Conservation (phyloP, 2,113 vertebrate genomes). For the Morone chrysops region DNA sequence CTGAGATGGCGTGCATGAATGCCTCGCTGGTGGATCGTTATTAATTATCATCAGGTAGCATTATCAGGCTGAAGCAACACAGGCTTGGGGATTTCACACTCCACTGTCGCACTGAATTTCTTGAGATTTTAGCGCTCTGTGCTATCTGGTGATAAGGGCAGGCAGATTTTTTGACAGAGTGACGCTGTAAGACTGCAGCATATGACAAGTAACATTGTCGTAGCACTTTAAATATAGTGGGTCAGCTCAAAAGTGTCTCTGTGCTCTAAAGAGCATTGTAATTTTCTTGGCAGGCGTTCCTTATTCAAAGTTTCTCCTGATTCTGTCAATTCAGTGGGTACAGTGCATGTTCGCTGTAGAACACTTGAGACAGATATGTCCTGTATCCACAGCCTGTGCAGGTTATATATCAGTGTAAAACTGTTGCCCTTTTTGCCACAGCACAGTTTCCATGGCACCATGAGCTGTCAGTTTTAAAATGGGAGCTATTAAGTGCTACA, state of each 20-base stretch:
- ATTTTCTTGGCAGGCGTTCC: background rate
- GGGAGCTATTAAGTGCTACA: no score
- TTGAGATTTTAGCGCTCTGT: slow-evolving; percentile 18
- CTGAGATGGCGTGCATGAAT: slow-evolving; percentile 64
- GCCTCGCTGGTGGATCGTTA: slow-evolving; percentile 73
- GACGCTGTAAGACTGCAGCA: background rate
- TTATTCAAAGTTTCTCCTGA: slow-evolving; percentile 16
- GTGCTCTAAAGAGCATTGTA: background rate
- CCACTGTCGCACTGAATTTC: slow-evolving; percentile 32
- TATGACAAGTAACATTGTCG: background rate
- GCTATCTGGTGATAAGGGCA: slow-evolving; percentile 38
- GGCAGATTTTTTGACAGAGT: slow-evolving; percentile 35
- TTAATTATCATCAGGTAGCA: slow-evolving; percentile 81
- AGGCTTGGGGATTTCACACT: slow-evolving; percentile 63
- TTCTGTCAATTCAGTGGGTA: slow-evolving; percentile 23
- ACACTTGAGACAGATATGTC: background rate
- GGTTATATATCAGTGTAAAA: slow-evolving; percentile 12
- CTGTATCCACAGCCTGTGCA: slow-evolving; percentile 3
- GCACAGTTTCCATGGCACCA: background rate
- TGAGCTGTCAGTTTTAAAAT: background rate
- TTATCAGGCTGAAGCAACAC: slow-evolving; percentile 70
- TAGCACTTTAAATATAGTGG: slow-evolving; percentile 7
- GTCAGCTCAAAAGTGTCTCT: slow-evolving; percentile 17
- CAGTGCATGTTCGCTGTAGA: background rate
- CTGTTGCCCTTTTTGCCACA: background rate